These are phyloP conservation scores for Chloromyia formosa DNA, from an alignment of 2,888 invertebrate species.

Conservation along the genomic window DNA sequence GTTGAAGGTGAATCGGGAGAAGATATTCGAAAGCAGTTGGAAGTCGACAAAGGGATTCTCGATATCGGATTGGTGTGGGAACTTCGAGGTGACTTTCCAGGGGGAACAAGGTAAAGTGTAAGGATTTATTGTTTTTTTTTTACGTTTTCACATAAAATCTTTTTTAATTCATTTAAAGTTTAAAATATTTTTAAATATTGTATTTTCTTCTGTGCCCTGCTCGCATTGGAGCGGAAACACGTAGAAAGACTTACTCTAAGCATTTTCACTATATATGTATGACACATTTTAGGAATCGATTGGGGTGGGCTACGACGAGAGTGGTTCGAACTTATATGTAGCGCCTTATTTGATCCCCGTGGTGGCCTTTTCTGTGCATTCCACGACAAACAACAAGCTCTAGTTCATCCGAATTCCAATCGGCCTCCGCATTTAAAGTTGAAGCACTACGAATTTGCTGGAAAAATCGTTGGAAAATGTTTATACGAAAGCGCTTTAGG, in stretches of 20 bases:
- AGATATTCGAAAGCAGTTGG: slow-evolving; percentile 82
- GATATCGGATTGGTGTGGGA: slow-evolving; percentile 93
- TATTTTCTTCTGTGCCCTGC: too few relatives aligned
- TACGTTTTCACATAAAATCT: too few relatives aligned
- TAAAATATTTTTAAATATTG: too few relatives aligned
- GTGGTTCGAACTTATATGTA: slow-evolving; percentile 93
- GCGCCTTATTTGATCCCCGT: slow-evolving; percentile 84
- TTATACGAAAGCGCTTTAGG: slow-evolving; percentile 93
- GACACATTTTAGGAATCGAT: slow-evolving; percentile 81
- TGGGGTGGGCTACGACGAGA: slow-evolving; percentile 94
- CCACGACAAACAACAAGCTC: slow-evolving; percentile 84
- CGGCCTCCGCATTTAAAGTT: slow-evolving; percentile 81
- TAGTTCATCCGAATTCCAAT: slow-evolving; percentile 89
- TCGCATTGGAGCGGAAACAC: too few relatives aligned
- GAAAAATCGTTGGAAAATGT: slow-evolving; percentile 93
- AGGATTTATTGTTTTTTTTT: too few relatives aligned
- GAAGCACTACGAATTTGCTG: slow-evolving; percentile 92
- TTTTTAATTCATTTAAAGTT: too few relatives aligned
- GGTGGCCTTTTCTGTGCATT: slow-evolving; percentile 86
- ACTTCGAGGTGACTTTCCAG: slow-evolving; percentile 90
- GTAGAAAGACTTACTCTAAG: too few relatives aligned
- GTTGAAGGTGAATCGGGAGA: slow-evolving; percentile 82
- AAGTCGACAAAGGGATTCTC: slow-evolving; percentile 86
- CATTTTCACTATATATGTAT: too few relatives aligned
- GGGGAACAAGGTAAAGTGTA: slow-evolving; percentile 90